Conservation (phyloP, 1,140 invertebrate species). For the Cepaea nemoralis region DNA sequence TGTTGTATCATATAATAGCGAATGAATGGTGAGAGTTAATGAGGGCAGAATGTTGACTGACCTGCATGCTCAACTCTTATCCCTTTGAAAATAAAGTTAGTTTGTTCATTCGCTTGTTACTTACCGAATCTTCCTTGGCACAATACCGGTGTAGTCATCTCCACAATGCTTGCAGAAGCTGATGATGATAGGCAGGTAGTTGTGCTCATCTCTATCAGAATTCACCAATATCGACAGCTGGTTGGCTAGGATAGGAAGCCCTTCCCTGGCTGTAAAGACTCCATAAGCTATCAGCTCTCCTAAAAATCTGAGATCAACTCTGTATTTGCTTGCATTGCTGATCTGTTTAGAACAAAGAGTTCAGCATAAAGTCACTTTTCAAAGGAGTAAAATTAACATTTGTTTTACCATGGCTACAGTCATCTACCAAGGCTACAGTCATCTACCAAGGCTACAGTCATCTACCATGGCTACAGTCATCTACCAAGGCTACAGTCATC, state of each 20-base stretch:
- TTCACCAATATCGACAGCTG: slow-evolving; percentile 87
- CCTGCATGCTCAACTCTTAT: too few species aligned
- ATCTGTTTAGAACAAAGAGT: slow-evolving; percentile 55
- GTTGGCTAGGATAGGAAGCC: slow-evolving; percentile 86
- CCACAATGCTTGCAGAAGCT: slow-evolving; percentile 96
- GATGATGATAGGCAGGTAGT: slow-evolving; percentile 91
- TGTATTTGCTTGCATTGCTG: slow-evolving; percentile 88
- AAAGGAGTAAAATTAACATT: too few species aligned
- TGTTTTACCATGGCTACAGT: too few species aligned
- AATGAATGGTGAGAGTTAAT: too few species aligned
- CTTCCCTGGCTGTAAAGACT: slow-evolving; percentile 90
- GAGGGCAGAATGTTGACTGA: too few species aligned
- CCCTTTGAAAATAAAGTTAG: too few species aligned
- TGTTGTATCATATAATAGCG: too few species aligned
- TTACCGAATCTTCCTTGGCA: slow-evolving; percentile 71
- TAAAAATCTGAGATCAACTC: slow-evolving; percentile 83
- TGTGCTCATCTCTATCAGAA: slow-evolving; percentile 93
- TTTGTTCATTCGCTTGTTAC: slow-evolving; percentile 55
- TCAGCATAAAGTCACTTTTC: too few species aligned
- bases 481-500: too few species aligned
- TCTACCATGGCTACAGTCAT: too few species aligned
- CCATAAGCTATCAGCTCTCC: slow-evolving; percentile 91
- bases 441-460: too few species aligned
- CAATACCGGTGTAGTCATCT: slow-evolving; percentile 89
- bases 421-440: too few species aligned